A percentile compares a stretch with the other conserved stretches of the same genome.
Conservation (phyloP, 2,797 vertebrate genomes). For the Melanotaenia pygmaea region DNA sequence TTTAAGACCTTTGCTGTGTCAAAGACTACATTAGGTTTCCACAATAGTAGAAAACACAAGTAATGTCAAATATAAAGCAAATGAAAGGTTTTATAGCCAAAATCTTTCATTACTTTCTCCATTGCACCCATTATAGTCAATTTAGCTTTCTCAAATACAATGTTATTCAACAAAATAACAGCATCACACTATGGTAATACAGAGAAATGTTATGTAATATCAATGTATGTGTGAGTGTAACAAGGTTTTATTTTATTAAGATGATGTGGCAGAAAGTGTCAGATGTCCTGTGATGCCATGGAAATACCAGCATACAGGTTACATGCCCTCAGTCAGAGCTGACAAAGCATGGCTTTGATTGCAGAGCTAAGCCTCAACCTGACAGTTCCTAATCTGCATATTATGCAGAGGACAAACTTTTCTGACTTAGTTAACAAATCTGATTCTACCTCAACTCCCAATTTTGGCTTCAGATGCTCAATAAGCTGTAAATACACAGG, state of each 20-base stretch:
- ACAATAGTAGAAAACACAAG: neutral
- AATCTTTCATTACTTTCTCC: too few relatives aligned
- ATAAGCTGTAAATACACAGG: neutral
- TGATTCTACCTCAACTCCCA: neutral
- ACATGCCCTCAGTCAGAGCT: neutral
- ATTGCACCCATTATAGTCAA: too few relatives aligned
- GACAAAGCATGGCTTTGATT: conserved; percentile 1
- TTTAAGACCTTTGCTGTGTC: neutral
- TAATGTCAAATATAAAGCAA: neutral
- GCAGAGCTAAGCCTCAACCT: conserved; percentile 1
- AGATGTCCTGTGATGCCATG: neutral
- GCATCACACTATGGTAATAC: neutral
- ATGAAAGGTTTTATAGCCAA: too few relatives aligned
- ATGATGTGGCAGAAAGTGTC: neutral
- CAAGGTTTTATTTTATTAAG: neutral
- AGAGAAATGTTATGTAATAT: neutral
- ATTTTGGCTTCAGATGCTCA: neutral
- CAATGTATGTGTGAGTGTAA: neutral
- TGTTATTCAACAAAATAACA: neutral
- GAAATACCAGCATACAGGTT: neutral
- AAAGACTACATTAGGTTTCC: neutral
- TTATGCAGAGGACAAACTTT: neutral
- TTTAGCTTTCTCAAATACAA: too few relatives aligned
- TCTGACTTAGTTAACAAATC: neutral
- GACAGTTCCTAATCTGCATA: conserved; percentile 11